Evolutionary conservation across 2,113 vertebrate genomes (phyloP), one percentile per base, ranked within the genome.

Genomic region (Oryzias woworae): DNA sequence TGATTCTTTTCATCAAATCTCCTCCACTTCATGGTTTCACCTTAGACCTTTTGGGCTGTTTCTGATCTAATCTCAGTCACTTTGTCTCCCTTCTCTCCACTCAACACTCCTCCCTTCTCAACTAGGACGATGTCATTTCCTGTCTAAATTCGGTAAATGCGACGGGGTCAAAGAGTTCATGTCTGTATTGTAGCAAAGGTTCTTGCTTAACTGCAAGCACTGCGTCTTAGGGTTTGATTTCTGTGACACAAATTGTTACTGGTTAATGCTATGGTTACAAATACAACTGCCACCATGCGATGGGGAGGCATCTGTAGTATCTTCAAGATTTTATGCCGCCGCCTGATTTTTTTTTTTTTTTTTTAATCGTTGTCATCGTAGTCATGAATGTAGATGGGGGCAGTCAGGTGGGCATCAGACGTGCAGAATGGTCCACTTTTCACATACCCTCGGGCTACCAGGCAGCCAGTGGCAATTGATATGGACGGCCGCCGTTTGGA

Each of bases 101-200:
- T 60, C 70, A 23, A 51, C 53, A 8, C 56, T 53, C 46, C 46
- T 31, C 51, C 22, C 51, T 36, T 16, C 45, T 36, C 17, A 18
- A 51, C 66, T 75, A 62, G 80, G 58, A 58, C 80, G 56, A 46
- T 84, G 78, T 77, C 62, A 73, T 88, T 86, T 84, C 76, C 69
- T 71, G 70, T 80, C 68, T 83, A 83, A 89, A 88, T 77, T 85
- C 73, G 61, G 61, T 80, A 82, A 80, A 80, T 10, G 52, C 77
- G 61, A 66, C 54, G 3, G 65, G 50, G 78, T 75, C 58, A 17
- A 58, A 71, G 64, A 64, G 80, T 55, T 79, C 71, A 7, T 51
- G 41, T 58, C 53, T 66, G 80, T 73, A 85, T 82, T 78, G 84
- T 86, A 85, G 82, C 78, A 67, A 62, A 82, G 58, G 41, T 52